Conservation (phyloP, 2,113 vertebrate genomes). For the Macrotus californicus region DNA sequence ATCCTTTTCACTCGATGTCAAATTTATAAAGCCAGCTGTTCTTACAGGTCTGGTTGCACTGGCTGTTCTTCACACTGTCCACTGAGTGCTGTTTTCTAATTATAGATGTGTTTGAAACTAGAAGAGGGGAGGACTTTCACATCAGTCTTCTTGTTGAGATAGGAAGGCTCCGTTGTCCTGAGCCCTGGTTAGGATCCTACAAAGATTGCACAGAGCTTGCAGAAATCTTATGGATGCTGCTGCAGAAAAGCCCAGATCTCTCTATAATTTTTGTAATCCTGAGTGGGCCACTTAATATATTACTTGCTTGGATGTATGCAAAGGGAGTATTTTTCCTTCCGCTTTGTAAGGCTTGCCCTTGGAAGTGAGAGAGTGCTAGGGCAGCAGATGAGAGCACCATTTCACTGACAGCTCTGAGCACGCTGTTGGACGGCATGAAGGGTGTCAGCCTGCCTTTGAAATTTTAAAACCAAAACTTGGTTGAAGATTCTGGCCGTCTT, state of each 20-base stretch:
- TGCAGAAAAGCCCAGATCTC: not conserved
- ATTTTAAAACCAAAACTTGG: constrained; percentile 4
- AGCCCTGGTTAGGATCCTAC: constrained; percentile 1
- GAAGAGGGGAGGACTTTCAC: not conserved
- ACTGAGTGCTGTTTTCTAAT: constrained; percentile 25
- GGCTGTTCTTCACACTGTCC: constrained; percentile 58
- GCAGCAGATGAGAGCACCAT: constrained; percentile 3
- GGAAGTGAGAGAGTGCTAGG: constrained; percentile 17
- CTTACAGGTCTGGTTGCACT: constrained; percentile 36
- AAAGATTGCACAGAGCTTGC: constrained; percentile 6
- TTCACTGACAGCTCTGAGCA: not conserved
- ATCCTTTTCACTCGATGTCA: constrained; percentile 46
- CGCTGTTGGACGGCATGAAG: not conserved
- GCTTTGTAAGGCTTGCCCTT: constrained; percentile 13
- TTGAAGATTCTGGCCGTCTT: not conserved
- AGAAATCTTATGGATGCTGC: not conserved
- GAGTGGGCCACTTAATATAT: not conserved
- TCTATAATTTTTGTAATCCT: not conserved
- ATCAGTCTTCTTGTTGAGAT: not conserved
- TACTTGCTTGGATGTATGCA: not conserved
- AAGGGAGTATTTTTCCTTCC: not conserved
- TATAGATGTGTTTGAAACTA: constrained; percentile 56
- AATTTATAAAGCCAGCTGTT: constrained; percentile 36
- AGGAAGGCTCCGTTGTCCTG: not conserved
- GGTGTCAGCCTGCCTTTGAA: not conserved